These are phyloP conservation scores for Sphaeridia pumilis DNA, from an alignment of 2,888 invertebrate genomes.

Conservation along the genomic window DNA sequence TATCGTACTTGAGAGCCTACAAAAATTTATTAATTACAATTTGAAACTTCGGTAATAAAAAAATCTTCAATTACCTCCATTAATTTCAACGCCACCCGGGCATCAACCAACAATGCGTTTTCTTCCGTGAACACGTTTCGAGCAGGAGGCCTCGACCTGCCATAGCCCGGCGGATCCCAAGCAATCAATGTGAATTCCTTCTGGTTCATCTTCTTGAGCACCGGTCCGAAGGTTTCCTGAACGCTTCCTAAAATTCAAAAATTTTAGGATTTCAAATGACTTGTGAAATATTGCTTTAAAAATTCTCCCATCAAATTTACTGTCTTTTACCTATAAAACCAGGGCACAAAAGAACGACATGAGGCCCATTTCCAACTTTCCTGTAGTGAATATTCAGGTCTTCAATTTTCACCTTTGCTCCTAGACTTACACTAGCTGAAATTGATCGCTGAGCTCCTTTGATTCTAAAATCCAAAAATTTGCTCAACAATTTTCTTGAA, in stretches of 20 bases:
- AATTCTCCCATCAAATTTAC: not conserved
- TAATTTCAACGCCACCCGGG: not conserved
- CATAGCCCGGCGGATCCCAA: conserved; percentile 9
- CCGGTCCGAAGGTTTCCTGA: not conserved
- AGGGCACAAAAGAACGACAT: conserved; percentile 1
- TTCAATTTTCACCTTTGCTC: not conserved
- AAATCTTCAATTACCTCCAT: conserved; percentile 3
- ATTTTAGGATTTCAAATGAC: not conserved
- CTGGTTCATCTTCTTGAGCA: not conserved
- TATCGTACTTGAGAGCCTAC: not conserved
- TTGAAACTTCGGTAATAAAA: not conserved
- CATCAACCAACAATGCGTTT: not conserved
- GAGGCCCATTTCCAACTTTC: conserved; percentile 2
- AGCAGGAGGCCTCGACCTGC: not conserved
- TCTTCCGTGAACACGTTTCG: conserved; percentile 2
- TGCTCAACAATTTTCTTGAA: not conserved
- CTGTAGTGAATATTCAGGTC: not conserved
- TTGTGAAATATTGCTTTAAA: not conserved
- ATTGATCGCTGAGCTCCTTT: not conserved
- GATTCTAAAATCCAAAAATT: not conserved
- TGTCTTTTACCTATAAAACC: not conserved
- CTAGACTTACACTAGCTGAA: not conserved
- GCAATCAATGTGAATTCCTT: conserved; percentile 1
- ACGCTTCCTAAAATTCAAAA: not conserved
- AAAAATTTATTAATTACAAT: not conserved